Base-by-base conservation (phyloP, 2,797 vertebrate genomes). In the Rhadinocentrus ornatus region DNA sequence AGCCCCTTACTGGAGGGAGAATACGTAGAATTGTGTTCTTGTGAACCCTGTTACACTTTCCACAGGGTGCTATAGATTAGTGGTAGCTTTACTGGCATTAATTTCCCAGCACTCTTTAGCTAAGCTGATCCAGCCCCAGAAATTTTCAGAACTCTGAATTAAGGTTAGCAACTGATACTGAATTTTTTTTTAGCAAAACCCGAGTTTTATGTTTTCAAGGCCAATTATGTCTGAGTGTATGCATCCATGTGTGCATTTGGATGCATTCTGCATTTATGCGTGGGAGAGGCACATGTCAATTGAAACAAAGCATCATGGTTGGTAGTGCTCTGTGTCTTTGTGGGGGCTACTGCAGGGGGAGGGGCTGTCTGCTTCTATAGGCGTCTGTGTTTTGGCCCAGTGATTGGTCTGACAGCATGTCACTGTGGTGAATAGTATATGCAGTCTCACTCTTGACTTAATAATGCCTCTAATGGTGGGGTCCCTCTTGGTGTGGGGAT, bases 321-420 rank as follows among this genome's bases (percentile, higher is more conserved):
- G 77, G 69, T 67, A 67, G 76, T 75, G 75, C 67, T 69, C 56
- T 78, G 62, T 75, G 69, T 73, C 73, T 85, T 80, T 86, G 80
- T 87, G 84, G 76, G 82, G 80, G 75, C 76, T 84, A 68, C 57
- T 54, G 77, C 77, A 67, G 78, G 88, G 88, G 89, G 88, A 88
- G 80, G 89, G 88, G 88, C 80, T 90, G 91, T 93, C 89, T 85
- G 53, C 83, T 88, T 86, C 83, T 81, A 88, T 90, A 89, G 88
- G 70, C 75, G 12, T 88, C 86, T 88, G 85, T 85, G 83, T 85
- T 88, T 82, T 77, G 82, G 81, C 70, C 80, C 34, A 27, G 82
- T 89, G 86, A 93, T 93, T 89, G 87, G 88, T 88, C 86, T 92
- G 90, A 92, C 90, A 91, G 86, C 84, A 71, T 89, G 91, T 89